phyloP scores from a whole-genome alignment of 1,140 invertebrate species.

The Coelopa frigida region DNA sequence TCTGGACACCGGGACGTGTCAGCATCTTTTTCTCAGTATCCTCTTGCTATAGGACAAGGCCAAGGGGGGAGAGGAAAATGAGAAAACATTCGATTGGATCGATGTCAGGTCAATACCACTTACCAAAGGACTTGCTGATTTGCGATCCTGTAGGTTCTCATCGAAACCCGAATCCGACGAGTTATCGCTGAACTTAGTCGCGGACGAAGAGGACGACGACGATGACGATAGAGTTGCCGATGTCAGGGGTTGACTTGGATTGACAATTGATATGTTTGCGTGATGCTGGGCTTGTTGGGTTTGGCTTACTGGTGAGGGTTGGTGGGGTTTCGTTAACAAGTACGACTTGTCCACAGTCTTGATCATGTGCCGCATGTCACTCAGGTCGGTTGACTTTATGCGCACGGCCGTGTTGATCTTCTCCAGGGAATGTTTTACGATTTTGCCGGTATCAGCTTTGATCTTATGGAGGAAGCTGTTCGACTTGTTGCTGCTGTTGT shows the following conservation, averaged over 20 bases:
- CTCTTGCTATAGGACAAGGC: constrained; percentile 25
- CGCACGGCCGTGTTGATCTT: constrained; percentile 12
- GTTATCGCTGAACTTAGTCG: constrained; percentile 52
- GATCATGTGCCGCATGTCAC: constrained; percentile 13
- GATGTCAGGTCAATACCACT: constrained; percentile 1
- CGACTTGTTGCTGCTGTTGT: constrained; percentile 1
- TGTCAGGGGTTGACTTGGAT: constrained; percentile 12
- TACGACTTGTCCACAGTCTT: constrained; percentile 15
- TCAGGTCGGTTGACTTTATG: constrained; percentile 13
- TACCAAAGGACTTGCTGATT: constrained; percentile 36
- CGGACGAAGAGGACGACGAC: constrained; percentile 30
- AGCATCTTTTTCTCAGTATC: constrained; percentile 22
- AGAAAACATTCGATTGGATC: constrained; percentile 1
- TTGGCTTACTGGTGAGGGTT: no score
- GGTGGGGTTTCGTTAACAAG: constrained; percentile 12
- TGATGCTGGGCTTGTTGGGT: no score
- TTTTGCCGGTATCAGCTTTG: constrained; percentile 16
- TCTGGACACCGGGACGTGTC: constrained; percentile 13
- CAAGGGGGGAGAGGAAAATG: not conserved
- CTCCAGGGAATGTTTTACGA: constrained; percentile 15
- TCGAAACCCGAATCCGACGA: constrained; percentile 62
- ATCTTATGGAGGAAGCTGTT: constrained; percentile 15
- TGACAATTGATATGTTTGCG: no score
- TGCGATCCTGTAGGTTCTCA: constrained; percentile 48
- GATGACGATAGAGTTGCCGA: constrained; percentile 30